These are phyloP conservation scores for Sarcophaga peregrina DNA, from an alignment of 1,140 invertebrate genomes.

Conservation along the genomic window DNA sequence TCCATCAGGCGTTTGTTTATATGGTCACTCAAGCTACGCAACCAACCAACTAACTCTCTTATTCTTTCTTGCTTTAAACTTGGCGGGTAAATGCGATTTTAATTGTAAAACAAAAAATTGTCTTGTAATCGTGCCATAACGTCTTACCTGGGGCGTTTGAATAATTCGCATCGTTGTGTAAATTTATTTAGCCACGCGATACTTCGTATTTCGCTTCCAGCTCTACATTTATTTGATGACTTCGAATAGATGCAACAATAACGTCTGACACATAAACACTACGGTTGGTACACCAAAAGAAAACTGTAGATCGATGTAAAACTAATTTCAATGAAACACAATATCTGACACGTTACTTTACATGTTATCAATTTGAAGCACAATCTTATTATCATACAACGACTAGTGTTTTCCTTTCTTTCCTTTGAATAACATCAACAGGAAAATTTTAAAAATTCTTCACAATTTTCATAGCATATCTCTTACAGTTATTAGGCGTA, in stretches of 20 bases:
- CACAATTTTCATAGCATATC: no score
- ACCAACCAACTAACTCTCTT: background rate
- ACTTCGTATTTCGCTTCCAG: background rate
- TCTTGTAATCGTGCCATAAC: slow-evolving; percentile 1
- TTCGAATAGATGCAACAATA: no score
- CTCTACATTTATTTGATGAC: background rate
- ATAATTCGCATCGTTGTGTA: background rate
- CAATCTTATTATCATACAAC: no score
- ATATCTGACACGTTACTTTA: no score
- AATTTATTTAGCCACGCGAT: slow-evolving; percentile 23
- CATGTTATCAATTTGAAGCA: no score
- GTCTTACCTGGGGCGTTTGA: background rate
- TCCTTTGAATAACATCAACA: no score
- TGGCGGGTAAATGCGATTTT: slow-evolving; percentile 26
- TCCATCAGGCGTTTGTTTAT: background rate
- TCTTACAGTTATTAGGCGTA: no score
- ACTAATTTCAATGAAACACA: no score
- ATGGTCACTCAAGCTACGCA: background rate
- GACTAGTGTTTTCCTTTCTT: no score
- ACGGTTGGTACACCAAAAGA: background rate
- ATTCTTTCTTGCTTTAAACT: background rate
- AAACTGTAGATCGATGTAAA: no score
- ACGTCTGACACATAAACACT: background rate
- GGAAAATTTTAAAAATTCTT: no score
- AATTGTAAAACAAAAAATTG: slow-evolving; percentile 32